phyloP scores from a whole-genome alignment of 35 echinoderm and acorn worm genomes.

The Apostichopus californicus region DNA sequence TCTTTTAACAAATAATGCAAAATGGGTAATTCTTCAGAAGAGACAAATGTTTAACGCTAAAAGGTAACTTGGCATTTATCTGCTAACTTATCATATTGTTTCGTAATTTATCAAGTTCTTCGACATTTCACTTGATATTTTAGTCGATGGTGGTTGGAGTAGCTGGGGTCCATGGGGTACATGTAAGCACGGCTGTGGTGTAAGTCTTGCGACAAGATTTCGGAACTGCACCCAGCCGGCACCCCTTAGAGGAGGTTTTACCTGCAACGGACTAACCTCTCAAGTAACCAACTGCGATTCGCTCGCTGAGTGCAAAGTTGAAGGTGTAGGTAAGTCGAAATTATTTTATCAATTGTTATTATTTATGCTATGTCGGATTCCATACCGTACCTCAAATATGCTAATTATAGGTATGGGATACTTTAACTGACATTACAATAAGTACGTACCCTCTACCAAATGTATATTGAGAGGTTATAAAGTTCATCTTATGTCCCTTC shows the following conservation, averaged over 20 bases:
- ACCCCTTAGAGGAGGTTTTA: slow-evolving; percentile 65
- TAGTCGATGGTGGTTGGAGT: slow-evolving; percentile 90
- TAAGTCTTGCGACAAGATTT: slow-evolving; percentile 60
- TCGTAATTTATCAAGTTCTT: no score
- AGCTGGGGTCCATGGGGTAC: slow-evolving; percentile 74
- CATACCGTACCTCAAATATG: background rate
- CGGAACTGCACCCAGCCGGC: slow-evolving; percentile 67
- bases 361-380: no score
- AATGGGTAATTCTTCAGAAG: no score
- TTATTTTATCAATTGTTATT: no score
- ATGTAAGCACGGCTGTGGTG: slow-evolving; percentile 71
- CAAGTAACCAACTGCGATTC: slow-evolving; percentile 65
- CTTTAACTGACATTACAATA: no score
- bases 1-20: no score
- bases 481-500: no score
- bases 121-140: background rate
- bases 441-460: no score
- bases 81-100: no score
- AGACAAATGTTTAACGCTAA: no score
- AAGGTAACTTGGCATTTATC: no score
- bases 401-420: background rate
- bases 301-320: slow-evolving; percentile 51
- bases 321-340: background rate
- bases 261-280: slow-evolving; percentile 56
- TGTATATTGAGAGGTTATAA: no score